These are phyloP conservation scores for Stenoptilia bipunctidactyla DNA, from an alignment of 2,888 invertebrate genomes.

Conservation along the genomic window DNA sequence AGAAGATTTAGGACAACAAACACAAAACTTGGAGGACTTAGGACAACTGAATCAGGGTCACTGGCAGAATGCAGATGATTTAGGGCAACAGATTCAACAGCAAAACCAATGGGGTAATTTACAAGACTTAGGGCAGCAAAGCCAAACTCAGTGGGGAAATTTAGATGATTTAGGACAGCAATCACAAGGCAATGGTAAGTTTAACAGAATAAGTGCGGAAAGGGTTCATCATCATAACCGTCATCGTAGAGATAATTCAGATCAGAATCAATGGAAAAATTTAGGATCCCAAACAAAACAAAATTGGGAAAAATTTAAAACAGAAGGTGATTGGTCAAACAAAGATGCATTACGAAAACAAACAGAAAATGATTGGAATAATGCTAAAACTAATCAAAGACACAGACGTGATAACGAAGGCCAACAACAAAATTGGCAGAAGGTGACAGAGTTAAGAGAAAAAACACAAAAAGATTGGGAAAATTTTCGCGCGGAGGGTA, in stretches of 20 bases:
- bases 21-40: slow-evolving; percentile 23
- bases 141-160: slow-evolving; percentile 21
- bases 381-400: background rate
- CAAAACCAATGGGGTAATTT: slow-evolving; percentile 12
- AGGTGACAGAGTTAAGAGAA: slow-evolving; percentile 20
- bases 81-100: slow-evolving; percentile 17
- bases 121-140: slow-evolving; percentile 19
- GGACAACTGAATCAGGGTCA: slow-evolving; percentile 28
- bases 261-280: slow-evolving; percentile 15
- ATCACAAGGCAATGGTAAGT: slow-evolving; percentile 7
- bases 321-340: slow-evolving; percentile 12
- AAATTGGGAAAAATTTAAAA: slow-evolving; percentile 7
- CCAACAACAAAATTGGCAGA: slow-evolving; percentile 12
- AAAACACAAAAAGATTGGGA: slow-evolving; percentile 13
- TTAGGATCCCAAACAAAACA: slow-evolving; percentile 24
- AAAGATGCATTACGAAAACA: slow-evolving; percentile 19
- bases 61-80: slow-evolving; percentile 22
- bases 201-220: background rate
- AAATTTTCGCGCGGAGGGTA: slow-evolving; percentile 13
- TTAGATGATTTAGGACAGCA: slow-evolving; percentile 23
- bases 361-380: slow-evolving; percentile 7
- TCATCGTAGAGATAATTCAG: slow-evolving; percentile 2
- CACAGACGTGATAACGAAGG: background rate
- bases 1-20: slow-evolving; percentile 24
- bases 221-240: slow-evolving; percentile 3